phyloP scores from a whole-genome alignment of 2,888 invertebrate genomes.

The Scelioninae gen. 1 region DNA sequence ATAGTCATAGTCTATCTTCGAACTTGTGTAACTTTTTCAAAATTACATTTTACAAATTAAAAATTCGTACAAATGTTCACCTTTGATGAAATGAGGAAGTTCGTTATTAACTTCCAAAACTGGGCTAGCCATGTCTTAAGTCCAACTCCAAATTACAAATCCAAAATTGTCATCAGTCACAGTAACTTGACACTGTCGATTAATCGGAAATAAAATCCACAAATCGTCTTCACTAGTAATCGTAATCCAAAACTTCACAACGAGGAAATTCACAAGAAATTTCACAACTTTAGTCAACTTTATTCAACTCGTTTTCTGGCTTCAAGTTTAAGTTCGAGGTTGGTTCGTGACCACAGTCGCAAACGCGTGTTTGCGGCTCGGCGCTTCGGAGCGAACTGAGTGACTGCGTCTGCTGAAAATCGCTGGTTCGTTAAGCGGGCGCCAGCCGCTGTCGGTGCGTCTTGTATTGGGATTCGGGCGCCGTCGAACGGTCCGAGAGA shows the following conservation, averaged over 20 bases:
- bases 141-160: not conserved
- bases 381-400: conserved; percentile 78
- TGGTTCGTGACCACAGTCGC: no score
- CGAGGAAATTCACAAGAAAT: no score
- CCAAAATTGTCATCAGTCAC: conserved; percentile 46
- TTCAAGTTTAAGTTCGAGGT: not conserved
- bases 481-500: conserved; percentile 51
- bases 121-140: conserved; percentile 78
- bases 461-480: conserved; percentile 63
- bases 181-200: conserved; percentile 27
- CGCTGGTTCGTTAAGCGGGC: conserved; percentile 72
- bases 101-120: conserved; percentile 79
- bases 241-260: no score
- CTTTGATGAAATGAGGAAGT: conserved; percentile 80
- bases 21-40: no score
- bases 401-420: conserved; percentile 32
- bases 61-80: conserved; percentile 71
- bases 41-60: not conserved
- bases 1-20: no score
- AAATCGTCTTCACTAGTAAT: no score
- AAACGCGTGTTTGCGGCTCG: conserved; percentile 66
- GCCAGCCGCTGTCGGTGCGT: conserved; percentile 70
- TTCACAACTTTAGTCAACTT: no score
- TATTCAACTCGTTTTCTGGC: no score
- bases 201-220: not conserved